These are phyloP conservation scores for Drosophila bifasciata DNA, from an alignment of 1,140 invertebrate species.

Conservation along the genomic window DNA sequence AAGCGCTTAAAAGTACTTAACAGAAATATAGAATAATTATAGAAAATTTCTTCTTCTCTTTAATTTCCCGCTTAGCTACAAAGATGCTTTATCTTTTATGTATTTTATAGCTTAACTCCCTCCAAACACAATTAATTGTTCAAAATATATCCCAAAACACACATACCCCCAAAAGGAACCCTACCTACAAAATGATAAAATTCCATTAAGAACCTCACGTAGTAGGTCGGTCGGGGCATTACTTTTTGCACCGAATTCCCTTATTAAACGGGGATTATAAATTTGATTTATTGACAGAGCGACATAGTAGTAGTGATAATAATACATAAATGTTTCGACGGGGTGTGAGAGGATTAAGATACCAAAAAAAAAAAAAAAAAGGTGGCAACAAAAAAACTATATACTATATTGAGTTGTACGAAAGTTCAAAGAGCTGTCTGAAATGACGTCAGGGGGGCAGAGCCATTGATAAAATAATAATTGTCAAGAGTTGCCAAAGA, in stretches of 20 bases:
- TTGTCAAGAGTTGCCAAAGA: constrained; percentile 38
- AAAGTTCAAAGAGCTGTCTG: constrained; percentile 57
- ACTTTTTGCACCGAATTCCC: constrained; percentile 21
- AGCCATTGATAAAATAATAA: constrained; percentile 57
- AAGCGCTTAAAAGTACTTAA: not conserved
- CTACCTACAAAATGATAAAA: constrained; percentile 36
- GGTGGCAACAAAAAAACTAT: no score
- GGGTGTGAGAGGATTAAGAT: not conserved
- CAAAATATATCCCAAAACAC: constrained; percentile 25
- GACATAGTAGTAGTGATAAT: not conserved
- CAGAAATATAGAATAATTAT: not conserved
- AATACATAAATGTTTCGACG: not conserved
- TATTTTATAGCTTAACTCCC: not conserved
- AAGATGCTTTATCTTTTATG: not conserved
- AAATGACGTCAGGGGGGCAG: constrained; percentile 48
- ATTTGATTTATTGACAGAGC: constrained; percentile 42
- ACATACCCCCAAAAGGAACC: not conserved
- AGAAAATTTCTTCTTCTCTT: no score
- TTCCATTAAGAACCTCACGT: constrained; percentile 18
- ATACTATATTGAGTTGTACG: not conserved
- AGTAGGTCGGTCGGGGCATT: not conserved
- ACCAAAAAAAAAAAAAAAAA: constrained; percentile 13
- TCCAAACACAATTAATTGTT: constrained; percentile 37
- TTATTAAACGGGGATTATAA: constrained; percentile 29
- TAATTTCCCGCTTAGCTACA: not conserved